Base-by-base conservation (phyloP, 2,888 invertebrate species). In the Bombylius major region DNA sequence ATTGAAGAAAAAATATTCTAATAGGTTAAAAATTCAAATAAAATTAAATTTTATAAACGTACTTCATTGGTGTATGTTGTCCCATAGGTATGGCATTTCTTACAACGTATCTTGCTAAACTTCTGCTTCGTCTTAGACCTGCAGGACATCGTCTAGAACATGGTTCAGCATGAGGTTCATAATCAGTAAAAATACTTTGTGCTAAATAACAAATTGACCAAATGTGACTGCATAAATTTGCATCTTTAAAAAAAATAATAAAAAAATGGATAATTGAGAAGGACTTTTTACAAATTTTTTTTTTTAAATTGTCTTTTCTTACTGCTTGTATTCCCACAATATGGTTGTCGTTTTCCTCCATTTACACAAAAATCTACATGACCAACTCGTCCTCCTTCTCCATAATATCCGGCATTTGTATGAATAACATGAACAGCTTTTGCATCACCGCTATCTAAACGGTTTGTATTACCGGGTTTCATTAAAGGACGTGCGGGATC, bases 361-460 rank as follows among this genome's bases (percentile, higher is more conserved):
- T 88, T 89, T 46, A 88, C 80, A 66, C 88, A 88, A 72, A 89
- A 85, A 73, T 88, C 88, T 0, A 87, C 85, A 67, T 87, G 86
- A 0, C 88, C 88, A 5, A 84, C 78, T 5, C 82, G 76, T 6
- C 86, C 84, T 4, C 79, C 79, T 69, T 88, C 87, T 0, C 88
- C 88, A 70, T 88, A 89, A 59, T 83, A 81, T 1, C 87, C 87
- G 0, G 88, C 87, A 69, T 87, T 88, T 0, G 88, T 88, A 67
- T 88, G 89, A 33, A 88, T 77, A 31, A 87, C 84, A 69, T 87
- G 84, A 5, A 89, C 89, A 0, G 86, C 84, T 56, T 82, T 79
- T 4, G 89, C 89, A 66, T 87, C 86, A 0, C 87, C 86, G 50
- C 83, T 81, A 68, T 83, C 83, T 62, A 88, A 69, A 6, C 84